A percentile compares a stretch with the other conserved stretches of the same genome.
Conservation (phyloP, 2,888 invertebrate genomes). For the Cephalotes varians region DNA sequence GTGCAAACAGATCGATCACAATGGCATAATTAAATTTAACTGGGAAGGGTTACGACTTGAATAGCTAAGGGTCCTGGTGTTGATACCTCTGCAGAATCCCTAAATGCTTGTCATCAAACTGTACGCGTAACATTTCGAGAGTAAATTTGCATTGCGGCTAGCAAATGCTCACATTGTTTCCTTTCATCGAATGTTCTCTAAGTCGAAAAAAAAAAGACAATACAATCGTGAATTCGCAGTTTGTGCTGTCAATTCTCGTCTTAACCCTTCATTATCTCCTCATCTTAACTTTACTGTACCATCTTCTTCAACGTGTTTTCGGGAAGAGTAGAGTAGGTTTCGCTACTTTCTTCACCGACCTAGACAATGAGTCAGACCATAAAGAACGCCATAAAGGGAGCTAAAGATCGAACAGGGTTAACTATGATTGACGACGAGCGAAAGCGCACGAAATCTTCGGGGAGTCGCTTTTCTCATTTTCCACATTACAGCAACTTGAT, state of each 20-base stretch:
- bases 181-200: neutral
- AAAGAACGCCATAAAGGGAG: constrained; percentile 44
- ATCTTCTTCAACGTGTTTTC: constrained; percentile 2
- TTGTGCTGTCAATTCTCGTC: neutral
- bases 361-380: constrained; percentile 31
- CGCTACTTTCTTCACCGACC: neutral
- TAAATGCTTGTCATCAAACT: constrained; percentile 71
- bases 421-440: constrained; percentile 75
- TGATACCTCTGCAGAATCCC: constrained; percentile 69
- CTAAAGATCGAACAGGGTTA: constrained; percentile 68
- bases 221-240: neutral
- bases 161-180: constrained; percentile 33
- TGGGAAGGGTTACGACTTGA: constrained; percentile 71
- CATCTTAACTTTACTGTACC: neutral
- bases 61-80: constrained; percentile 68
- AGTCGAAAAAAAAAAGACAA: neutral
- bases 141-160: constrained; percentile 66
- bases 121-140: constrained; percentile 60
- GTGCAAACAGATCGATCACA: constrained; percentile 73
- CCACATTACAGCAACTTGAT: constrained; percentile 50
- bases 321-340: neutral
- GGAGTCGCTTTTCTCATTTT: constrained; percentile 59
- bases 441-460: constrained; percentile 62
- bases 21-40: constrained; percentile 73
- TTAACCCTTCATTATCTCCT: neutral